Base-by-base conservation (phyloP, 1,140 invertebrate genomes). In the Pseudobourletiella spinata region DNA sequence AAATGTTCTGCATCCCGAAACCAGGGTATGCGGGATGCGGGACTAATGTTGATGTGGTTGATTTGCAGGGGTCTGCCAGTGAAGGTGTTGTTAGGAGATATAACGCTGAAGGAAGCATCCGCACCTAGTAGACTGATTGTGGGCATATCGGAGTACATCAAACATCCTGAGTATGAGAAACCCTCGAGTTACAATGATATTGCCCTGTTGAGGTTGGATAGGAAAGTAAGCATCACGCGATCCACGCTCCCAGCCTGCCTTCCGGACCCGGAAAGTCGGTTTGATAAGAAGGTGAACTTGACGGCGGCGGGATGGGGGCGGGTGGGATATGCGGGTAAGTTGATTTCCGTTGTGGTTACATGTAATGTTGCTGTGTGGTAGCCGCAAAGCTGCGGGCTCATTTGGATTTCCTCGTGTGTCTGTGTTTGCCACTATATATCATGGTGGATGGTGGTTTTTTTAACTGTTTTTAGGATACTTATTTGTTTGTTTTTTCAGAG, bases 191-290 rank as follows among this genome's bases (percentile, higher is more conserved):
- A 83, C 59, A 72, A 83, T 65, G 85, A 86, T 65, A 75, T 84
- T 29, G 80, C 79, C 0, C 67, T 84, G 20, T 58, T 83, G 1
- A 79, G 75, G 67, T 69, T 86, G 14, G 72, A 74, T 2, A 67
- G 64, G 30, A 52, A 67, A 22, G 77, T 79, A 6, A 68, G 68
- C 1, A 76, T 84, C n/a, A 76, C 72, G 39, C 67, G 72, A 15
- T 69, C 63, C 15, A 77, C 81, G 39, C 71, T 76, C 72, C 81
- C 83, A 3, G 78, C 81, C n/a, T 86, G 84, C 71, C 69, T 86
- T 74, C 73, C 76, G 76, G 0, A 73, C 73, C 67, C 74, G 71
- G 0, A 74, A 72, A 64, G 52, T 16, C 22, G 52, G 30, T 44
- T 64, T 28, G 1, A 72, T 66, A 54, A 43, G 1, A 2, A 50